phyloP scores from a whole-genome alignment of 37 sponge, comb jelly and placozoan species.

The Beroe forskalii region DNA sequence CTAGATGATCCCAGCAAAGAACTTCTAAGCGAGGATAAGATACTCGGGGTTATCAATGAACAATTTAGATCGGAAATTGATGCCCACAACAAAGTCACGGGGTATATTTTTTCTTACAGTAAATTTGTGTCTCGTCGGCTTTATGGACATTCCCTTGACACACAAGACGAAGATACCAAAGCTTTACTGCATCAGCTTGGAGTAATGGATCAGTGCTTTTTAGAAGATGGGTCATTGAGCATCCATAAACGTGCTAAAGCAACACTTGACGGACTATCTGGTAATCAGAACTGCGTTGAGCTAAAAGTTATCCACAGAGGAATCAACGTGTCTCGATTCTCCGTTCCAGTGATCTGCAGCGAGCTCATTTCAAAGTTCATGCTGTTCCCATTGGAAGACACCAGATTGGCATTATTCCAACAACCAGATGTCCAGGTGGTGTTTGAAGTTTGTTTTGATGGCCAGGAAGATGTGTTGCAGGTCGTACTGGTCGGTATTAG shows the following conservation, averaged over 20 bases:
- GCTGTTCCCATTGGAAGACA: not conserved
- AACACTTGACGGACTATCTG: no score
- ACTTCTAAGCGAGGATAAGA: no score
- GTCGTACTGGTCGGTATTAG: no score
- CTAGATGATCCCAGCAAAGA: no score
- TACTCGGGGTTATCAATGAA: no score
- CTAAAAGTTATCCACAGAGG: not conserved
- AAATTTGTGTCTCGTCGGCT: not conserved
- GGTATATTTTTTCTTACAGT: not conserved
- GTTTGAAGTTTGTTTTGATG: not conserved
- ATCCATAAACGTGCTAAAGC: not conserved
- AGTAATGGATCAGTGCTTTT: not conserved
- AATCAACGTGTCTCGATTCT: not conserved
- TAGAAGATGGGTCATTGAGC: not conserved
- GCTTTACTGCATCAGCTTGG: not conserved
- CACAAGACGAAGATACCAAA: not conserved
- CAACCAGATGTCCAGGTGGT: not conserved
- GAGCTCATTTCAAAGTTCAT: not conserved
- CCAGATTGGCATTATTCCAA: not conserved
- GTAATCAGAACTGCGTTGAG: no score
- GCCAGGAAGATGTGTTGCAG: no score
- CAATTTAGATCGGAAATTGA: not conserved
- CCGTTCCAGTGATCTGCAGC: not conserved
- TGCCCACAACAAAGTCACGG: not conserved
- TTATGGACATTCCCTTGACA: not conserved